Evolutionary conservation across 1,140 invertebrate genomes (phyloP), one percentile per base, ranked within the genome.

Genomic region (Ctenoplectra terminalis): DNA sequence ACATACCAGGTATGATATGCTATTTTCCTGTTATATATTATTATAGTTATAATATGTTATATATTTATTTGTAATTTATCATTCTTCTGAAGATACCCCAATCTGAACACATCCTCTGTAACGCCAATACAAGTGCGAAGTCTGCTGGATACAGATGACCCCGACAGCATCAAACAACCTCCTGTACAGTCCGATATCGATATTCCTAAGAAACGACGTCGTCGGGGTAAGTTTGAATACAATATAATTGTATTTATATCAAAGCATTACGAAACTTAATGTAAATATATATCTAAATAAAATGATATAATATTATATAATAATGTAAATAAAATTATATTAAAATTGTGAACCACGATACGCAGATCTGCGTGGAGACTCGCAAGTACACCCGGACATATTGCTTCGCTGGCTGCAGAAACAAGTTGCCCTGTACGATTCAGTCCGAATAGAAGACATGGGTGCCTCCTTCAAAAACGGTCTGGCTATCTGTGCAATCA

Each of bases 401-500:
- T 92, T 98, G 81, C 93, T 98, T 63, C 94, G 95, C 70, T 98
- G 97, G 97, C 94, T 97, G 72, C 95, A 96, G 91, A 95, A 95
- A 83, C 96, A 98, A 92, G 95, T 98, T 23, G 94, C 95, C 43
- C 90, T 95, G 3, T 96, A 96, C 90, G 95, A 96, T 76, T 93
- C 95, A 58, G 94, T 97, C n/a, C 93, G 94, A 48, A 94, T 98
- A 34, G 94, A 95, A 43, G 96, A 98, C 91, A 94, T 98, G 87
- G 95, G 95, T 7, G 94, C 94, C 43, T 96, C 96, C 1, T 98
- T 98, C 93, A 95, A 95, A 91, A 95, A 95, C 92, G 98, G 98
- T 15, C 91, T 97, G 70, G 96, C 96, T 8, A 94, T 98, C 71
- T 97, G 96, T 94, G 97, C 97, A n/a, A 96, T 98, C 50, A 95